phyloP scores from a whole-genome alignment of 1,140 invertebrate species.

The Gryllus bimaculatus region DNA sequence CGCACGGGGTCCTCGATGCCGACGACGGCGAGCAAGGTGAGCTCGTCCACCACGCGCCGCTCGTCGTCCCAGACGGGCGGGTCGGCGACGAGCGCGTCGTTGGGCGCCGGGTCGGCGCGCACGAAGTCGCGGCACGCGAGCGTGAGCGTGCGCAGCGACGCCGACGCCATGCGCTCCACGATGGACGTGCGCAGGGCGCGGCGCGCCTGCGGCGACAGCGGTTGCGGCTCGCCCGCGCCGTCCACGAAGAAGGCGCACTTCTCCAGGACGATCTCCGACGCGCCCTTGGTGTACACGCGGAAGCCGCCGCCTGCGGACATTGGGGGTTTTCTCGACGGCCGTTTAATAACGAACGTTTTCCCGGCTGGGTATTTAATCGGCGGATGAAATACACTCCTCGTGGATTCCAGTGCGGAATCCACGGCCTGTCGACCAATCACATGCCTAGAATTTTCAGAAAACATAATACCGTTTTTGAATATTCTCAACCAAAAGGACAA shows the following conservation, averaged over 20 bases:
- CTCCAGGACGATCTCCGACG: slow-evolving; percentile 54
- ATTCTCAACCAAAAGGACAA: too few relatives aligned
- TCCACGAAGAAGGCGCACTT: background rate
- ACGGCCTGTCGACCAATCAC: too few relatives aligned
- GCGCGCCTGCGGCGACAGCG: background rate
- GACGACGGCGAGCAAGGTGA: slow-evolving; percentile 50
- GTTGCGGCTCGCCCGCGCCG: too few relatives aligned
- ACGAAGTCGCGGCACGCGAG: slow-evolving; percentile 23
- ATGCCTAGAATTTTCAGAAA: too few relatives aligned
- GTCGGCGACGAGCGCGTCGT: slow-evolving; percentile 20
- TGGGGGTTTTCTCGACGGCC: too few relatives aligned
- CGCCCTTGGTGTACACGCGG: slow-evolving; percentile 56
- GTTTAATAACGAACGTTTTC: too few relatives aligned
- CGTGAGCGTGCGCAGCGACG: background rate
- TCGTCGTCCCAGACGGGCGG: slow-evolving; percentile 53
- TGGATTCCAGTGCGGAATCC: too few relatives aligned
- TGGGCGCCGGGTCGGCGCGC: slow-evolving; percentile 25
- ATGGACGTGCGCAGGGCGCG: background rate
- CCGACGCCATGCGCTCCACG: background rate
- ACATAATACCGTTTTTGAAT: too few relatives aligned
- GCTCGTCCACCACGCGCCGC: slow-evolving; percentile 36
- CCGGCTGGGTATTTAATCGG: too few relatives aligned
- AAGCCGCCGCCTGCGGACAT: slow-evolving; percentile 36
- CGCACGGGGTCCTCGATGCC: slow-evolving; percentile 61
- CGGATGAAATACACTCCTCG: too few relatives aligned